Percentiles rank a stretch among this genome's conserved stretches.
Evolutionary conservation across 2,888 invertebrate species (phyloP).

Genomic region (Resseliella maxima): DNA sequence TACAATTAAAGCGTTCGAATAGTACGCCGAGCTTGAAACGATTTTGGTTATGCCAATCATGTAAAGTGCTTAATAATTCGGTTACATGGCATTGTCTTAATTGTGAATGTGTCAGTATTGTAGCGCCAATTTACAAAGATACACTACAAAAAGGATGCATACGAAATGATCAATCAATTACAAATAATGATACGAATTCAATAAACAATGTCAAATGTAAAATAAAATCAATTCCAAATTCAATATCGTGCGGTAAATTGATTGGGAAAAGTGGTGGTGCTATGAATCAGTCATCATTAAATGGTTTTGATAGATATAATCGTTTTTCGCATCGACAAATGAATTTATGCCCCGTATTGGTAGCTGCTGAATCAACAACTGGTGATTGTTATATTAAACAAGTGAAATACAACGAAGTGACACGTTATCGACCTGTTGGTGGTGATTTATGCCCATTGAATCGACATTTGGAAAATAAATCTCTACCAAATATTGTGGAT

Average conservation of each 20-base stretch:
- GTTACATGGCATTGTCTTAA: slow-evolving; percentile 68
- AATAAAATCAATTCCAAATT: slow-evolving; percentile 8
- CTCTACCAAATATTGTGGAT: slow-evolving; percentile 61
- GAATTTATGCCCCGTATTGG: background rate
- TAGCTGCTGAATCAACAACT: background rate
- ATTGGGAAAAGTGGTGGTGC: background rate
- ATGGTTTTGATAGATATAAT: background rate
- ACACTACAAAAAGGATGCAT: slow-evolving; percentile 60
- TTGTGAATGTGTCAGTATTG: slow-evolving; percentile 67
- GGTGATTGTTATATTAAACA: slow-evolving; percentile 41
- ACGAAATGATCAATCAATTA: background rate
- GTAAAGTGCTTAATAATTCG: slow-evolving; percentile 67
- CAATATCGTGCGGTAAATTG: slow-evolving; percentile 42
- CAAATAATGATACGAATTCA: background rate
- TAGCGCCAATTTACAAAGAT: slow-evolving; percentile 68
- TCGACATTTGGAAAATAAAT: slow-evolving; percentile 61
- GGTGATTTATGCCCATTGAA: slow-evolving; percentile 59
- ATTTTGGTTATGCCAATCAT: slow-evolving; percentile 67
- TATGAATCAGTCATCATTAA: slow-evolving; percentile 31
- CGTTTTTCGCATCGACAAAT: background rate
- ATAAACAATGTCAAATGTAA: background rate
- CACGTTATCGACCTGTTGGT: slow-evolving; percentile 51
- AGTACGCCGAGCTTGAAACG: slow-evolving; percentile 68
- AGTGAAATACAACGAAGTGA: slow-evolving; percentile 52
- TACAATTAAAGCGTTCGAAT: slow-evolving; percentile 63